phyloP scores from a whole-genome alignment of 2,888 invertebrate genomes.

The Ecdyonurus torrentis region DNA sequence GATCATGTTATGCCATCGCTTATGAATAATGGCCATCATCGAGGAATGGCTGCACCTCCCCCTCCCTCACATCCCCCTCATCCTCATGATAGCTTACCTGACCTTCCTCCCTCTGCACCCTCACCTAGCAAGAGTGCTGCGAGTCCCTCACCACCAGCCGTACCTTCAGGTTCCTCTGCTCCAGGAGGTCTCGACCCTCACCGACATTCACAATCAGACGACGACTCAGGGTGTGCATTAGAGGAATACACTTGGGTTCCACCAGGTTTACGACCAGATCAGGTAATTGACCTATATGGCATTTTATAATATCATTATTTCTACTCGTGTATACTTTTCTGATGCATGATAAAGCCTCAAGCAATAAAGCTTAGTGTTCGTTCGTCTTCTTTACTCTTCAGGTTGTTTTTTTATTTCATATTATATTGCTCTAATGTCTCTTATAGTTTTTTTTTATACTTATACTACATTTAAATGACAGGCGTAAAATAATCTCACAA shows the following conservation, averaged over 20 bases:
- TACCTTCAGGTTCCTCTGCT: conserved; percentile 28
- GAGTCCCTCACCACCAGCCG: conserved; percentile 25
- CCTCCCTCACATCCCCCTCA: conserved; percentile 9
- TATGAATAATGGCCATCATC: conserved; percentile 19
- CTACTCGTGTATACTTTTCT: too few species aligned
- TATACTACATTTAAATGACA: neutral
- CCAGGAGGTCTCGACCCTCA: conserved; percentile 44
- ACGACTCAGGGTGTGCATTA: conserved; percentile 92
- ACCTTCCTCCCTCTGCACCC: conserved; percentile 29
- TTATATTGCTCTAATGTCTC: neutral
- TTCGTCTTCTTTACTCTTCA: neutral
- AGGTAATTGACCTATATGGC: conserved; percentile 41
- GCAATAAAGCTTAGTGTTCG: neutral
- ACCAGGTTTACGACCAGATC: conserved; percentile 86
- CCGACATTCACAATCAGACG: conserved; percentile 83
- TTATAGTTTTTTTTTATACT: neutral
- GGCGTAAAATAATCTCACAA: neutral
- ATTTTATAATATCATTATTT: neutral
- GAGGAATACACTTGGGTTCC: conserved; percentile 99
- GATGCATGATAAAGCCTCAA: neutral
- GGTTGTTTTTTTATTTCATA: neutral
- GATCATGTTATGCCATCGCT: conserved; percentile 22
- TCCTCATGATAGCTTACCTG: conserved; percentile 12
- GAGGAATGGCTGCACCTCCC: conserved; percentile 20
- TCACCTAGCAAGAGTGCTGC: conserved; percentile 36